These are phyloP conservation scores for Hassar affinis DNA, from an alignment of 2,113 vertebrate species.

Conservation along the genomic window DNA sequence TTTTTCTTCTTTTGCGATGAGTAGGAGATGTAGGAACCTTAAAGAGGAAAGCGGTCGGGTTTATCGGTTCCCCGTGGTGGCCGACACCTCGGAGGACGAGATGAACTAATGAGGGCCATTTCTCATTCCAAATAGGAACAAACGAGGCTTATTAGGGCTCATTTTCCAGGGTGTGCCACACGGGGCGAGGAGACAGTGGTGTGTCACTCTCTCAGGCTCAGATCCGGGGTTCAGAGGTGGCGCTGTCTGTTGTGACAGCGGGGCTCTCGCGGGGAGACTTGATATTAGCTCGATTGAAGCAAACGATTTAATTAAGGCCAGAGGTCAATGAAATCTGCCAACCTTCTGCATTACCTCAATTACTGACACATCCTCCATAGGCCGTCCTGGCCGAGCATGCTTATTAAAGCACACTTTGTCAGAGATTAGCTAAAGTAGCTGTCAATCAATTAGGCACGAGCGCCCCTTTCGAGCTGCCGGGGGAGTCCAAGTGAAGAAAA, in stretches of 20 bases:
- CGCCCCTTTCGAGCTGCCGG: constrained; percentile 31
- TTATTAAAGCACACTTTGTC: constrained; percentile 85
- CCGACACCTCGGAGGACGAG: constrained; percentile 24
- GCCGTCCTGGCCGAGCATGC: constrained; percentile 77
- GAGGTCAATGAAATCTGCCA: constrained; percentile 83
- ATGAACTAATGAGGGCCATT: constrained; percentile 44
- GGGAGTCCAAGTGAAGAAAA: constrained; percentile 30
- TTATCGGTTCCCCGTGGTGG: constrained; percentile 21
- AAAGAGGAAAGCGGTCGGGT: constrained; percentile 26
- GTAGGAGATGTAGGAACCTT: constrained; percentile 14
- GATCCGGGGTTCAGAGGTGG: constrained; percentile 68
- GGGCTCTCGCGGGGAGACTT: constrained; percentile 71
- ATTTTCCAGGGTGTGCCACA: constrained; percentile 49
- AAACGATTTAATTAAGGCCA: constrained; percentile 84
- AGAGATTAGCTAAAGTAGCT: constrained; percentile 71
- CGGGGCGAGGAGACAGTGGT: constrained; percentile 55
- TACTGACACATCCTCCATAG: constrained; percentile 85
- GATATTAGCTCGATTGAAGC: constrained; percentile 66
- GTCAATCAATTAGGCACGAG: constrained; percentile 67
- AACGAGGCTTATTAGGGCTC: constrained; percentile 54
- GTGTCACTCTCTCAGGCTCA: constrained; percentile 71
- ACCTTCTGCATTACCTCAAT: constrained; percentile 85
- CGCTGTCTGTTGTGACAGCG: constrained; percentile 55
- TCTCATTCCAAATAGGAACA: constrained; percentile 55
- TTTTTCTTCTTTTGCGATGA: constrained; percentile 11